Evolutionary conservation across 1,140 invertebrate genomes (phyloP), one percentile per base, ranked within the genome.

Genomic region (Magallana angulata): DNA sequence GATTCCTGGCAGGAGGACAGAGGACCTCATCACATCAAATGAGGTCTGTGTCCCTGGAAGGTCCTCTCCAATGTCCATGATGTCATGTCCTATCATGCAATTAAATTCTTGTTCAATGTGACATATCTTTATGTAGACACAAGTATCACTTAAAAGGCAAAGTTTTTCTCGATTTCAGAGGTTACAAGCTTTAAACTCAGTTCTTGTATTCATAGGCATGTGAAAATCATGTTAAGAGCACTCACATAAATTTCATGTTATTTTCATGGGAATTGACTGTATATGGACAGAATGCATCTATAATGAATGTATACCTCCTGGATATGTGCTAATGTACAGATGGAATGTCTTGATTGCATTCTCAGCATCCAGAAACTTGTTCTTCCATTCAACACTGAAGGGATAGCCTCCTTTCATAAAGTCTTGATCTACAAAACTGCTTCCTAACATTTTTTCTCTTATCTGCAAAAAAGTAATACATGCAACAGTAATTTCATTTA

Each of bases 251-350:
- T 36, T 36, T 36, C 36, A 36, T 48, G 36, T 48, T 48, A 2
- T 48, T 48, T 48, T 48, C 36, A 48, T 2, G 36, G 2, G 36
- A 48, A 48, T 48, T 48, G 36, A 48, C 36, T 48, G 36, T 48
- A 48, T 48, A 48, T 48, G 36, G 36, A 5, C 36, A 48, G 36
- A 48, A 48, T 48, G 5, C 36, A 48, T 48, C 3, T 48, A 48
- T 48, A 48, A 48, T 7, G 9, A 71, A 9, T 9, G 36, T 30
- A 3, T 60, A 89, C 88, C 88, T 57, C 85, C 88, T 30, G 88
- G 88, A 7, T 83, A 76, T 59, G 88, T 84, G 76, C 88, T 89
- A 8, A 89, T 48, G 48, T 89, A 89, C 0, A 89, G 12, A 57
- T 62, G 64, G 36, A 86, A 89, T 14, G 82, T 57, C n/a, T 76